A percentile compares a stretch with the other conserved stretches of the same genome.
Conservation (phyloP, 2,113 vertebrate genomes). For the Mystacornis crossleyi region DNA sequence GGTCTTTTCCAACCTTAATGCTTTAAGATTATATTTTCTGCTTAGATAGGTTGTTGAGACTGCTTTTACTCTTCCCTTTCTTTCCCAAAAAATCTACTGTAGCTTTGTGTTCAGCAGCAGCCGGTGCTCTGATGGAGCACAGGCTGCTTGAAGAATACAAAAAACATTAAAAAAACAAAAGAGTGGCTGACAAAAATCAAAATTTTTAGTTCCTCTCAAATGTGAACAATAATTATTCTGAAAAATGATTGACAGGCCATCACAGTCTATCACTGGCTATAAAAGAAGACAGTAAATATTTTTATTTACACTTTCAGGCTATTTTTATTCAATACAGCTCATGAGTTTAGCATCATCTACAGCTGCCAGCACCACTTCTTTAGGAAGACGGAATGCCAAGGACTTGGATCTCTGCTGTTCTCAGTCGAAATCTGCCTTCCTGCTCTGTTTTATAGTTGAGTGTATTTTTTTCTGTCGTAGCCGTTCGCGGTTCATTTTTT, state of each 20-base stretch:
- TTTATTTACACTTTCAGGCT: constrained; percentile 3
- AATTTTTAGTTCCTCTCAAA: not conserved
- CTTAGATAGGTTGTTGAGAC: not conserved
- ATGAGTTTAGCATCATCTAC: not conserved
- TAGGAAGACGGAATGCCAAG: not conserved
- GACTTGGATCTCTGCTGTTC: not conserved
- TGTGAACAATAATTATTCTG: not conserved
- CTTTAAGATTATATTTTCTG: not conserved
- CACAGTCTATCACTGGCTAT: not conserved
- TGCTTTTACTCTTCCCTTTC: not conserved
- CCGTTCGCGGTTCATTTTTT: constrained; percentile 79
- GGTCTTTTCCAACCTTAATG: not conserved
- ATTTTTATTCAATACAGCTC: not conserved
- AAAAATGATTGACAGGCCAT: not conserved
- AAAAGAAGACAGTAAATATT: not conserved
- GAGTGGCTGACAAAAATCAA: not conserved
- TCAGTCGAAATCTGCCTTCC: constrained; percentile 74
- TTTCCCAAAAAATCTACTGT: not conserved
- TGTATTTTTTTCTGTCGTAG: constrained; percentile 76
- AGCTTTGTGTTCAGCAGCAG: not conserved
- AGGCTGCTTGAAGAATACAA: not conserved
- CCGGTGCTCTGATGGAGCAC: not conserved
- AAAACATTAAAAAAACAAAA: not conserved
- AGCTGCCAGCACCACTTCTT: not conserved
- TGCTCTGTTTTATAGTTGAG: constrained; percentile 73